Evolutionary conservation across 2,113 vertebrate genomes (phyloP), one percentile per base, ranked within the genome.

Genomic region (Neopipo cinnamomea): DNA sequence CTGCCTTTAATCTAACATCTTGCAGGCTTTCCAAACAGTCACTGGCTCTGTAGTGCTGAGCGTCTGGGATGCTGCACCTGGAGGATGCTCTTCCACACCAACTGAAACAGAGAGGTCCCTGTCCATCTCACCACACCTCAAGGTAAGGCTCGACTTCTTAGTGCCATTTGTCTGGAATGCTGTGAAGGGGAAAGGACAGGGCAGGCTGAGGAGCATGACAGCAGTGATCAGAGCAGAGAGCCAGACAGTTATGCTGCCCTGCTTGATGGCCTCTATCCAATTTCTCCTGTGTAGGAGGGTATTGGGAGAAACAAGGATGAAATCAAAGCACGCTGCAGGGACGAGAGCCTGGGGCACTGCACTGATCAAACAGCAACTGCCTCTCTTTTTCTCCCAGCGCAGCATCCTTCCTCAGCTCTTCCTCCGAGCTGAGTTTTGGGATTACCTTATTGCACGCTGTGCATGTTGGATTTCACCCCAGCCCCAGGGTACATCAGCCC

Each of bases 1-100:
- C 78, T 94, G 93, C 55, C 82, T 96, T 94, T 70, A 90, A 91
- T 88, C 68, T 82, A 79, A 56, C 23, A 44, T 59, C 65, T 41
- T 68, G 20, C 70, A 91, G 41, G n/a, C 62, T 85, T 70, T 68
- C 58, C 50, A 52, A 90, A 33, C 31, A 73, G 53, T 11, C 50
- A 14, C 67, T 80, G 82, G n/a, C 31, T n/a, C 58, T n/a, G 14
- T 6, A 3, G 8, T 23, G 49, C 71, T 46, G 15, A 66, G 62
- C 14, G 89, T 28, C 77, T 0, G 0, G 61, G 46, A 37, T 39
- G 37, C 70, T 67, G 73, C 66, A 52, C 62, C 75, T 0, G 0
- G 27, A 72, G 24, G 46, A 65, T 66, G 58, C 41, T 76, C 63
- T 67, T 87, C 67, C 55, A 61, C 11, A 4, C 33, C 55, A 53